Percentiles rank a stretch among this genome's conserved stretches.
Evolutionary conservation across 2,888 invertebrate species (phyloP).

Genomic region (Molanna angustata): DNA sequence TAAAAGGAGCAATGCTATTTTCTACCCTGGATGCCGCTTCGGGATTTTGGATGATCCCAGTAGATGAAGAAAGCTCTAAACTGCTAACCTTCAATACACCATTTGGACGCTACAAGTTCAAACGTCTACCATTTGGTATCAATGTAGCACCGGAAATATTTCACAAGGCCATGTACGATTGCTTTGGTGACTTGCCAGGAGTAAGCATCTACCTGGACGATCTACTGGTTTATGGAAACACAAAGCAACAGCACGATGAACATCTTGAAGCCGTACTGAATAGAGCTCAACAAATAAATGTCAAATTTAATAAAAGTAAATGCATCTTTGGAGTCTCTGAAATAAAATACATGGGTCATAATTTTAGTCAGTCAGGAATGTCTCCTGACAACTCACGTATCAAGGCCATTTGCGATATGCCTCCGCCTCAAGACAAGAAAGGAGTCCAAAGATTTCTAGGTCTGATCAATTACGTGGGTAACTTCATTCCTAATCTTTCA

Average conservation of each 20-base stretch:
- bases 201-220: constrained; percentile 7
- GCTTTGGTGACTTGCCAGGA: constrained; percentile 7
- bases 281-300: not conserved
- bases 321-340: constrained; percentile 20
- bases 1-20: not conserved
- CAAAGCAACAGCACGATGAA: not conserved
- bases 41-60: not conserved
- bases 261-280: not conserved
- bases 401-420: constrained; percentile 20
- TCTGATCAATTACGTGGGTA: constrained; percentile 27
- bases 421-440: constrained; percentile 10
- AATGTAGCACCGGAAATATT: constrained; percentile 6
- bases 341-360: constrained; percentile 34
- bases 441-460: constrained; percentile 29
- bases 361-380: constrained; percentile 27
- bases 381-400: constrained; percentile 22
- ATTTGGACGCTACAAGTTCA: not conserved
- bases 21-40: not conserved
- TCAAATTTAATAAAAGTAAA: constrained; percentile 26
- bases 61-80: constrained; percentile 2
- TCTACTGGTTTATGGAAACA: not conserved
- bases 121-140: constrained; percentile 7
- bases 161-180: constrained; percentile 3
- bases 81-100: not conserved
- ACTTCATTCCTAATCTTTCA: constrained; percentile 32